Evolutionary conservation across 1,140 invertebrate species (phyloP).

Genomic region (Rhyacophila brunnea): DNA sequence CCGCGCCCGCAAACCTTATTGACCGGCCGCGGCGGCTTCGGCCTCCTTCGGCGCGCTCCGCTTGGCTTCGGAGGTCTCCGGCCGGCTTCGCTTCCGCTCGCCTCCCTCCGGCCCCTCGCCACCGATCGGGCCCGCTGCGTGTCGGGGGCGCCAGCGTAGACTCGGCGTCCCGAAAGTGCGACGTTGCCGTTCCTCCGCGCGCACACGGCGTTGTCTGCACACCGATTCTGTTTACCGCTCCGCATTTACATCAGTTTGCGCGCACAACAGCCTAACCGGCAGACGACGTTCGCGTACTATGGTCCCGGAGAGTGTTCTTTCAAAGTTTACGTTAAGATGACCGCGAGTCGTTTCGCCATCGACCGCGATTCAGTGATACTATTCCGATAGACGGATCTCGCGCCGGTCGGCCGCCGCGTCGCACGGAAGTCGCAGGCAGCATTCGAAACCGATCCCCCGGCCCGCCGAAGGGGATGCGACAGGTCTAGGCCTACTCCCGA

Average conservation of each 20-base stretch:
- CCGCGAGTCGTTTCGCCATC: constrained; percentile 15
- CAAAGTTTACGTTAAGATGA: constrained; percentile 19
- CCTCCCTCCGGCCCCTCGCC: constrained; percentile 41
- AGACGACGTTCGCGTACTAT: constrained; percentile 10
- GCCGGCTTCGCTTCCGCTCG: constrained; percentile 50
- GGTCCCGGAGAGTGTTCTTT: constrained; percentile 11
- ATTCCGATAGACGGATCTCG: constrained; percentile 3
- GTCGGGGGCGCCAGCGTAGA: constrained; percentile 32
- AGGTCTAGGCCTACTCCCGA: constrained; percentile 32
- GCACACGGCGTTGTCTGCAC: background rate
- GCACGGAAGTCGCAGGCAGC: background rate
- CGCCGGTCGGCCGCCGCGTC: constrained; percentile 5
- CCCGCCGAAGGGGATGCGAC: constrained; percentile 40
- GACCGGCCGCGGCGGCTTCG: constrained; percentile 47
- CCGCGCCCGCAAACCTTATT: constrained; percentile 39
- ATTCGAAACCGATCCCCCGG: background rate
- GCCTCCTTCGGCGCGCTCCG: constrained; percentile 39
- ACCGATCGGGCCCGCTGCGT: constrained; percentile 47
- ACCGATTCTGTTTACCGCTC: constrained; percentile 14
- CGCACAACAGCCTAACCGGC: constrained; percentile 1
- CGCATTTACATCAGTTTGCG: constrained; percentile 10
- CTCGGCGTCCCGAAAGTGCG: constrained; percentile 51
- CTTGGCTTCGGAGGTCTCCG: constrained; percentile 40
- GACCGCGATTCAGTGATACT: constrained; percentile 8
- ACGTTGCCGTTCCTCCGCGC: constrained; percentile 44